Evolutionary conservation across 2,888 invertebrate genomes (phyloP), one percentile per base, ranked within the genome.

Genomic region (Archips xylosteana): DNA sequence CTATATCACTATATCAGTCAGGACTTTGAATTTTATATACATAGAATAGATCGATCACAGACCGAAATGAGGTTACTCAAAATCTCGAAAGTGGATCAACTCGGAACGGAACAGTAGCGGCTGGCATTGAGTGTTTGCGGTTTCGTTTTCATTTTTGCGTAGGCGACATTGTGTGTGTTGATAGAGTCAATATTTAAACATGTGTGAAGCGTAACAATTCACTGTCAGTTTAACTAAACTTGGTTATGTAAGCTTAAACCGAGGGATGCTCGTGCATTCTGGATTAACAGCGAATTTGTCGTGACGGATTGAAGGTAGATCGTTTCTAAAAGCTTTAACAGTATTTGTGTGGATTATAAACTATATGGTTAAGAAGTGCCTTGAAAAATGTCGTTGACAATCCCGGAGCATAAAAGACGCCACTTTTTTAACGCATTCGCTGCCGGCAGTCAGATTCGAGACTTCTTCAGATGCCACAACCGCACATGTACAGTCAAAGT

Each of bases 161-260:
- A 23, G 49, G 13, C 36, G 12, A 9, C 57, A 57, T 67, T 67
- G 42, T 62, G 45, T 62, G 45, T 57, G 49, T 69, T 68, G 68
- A 42, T 59, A 47, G 64, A 51, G 32, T 62, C n/a, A 60, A 60
- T 39, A 64, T 69, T 73, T 64, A 69, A 49, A 73, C 73, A 73
- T 45, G 66, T 73, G 73, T 51, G 57, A 39, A 36, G 62, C 54
- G 51, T 61, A 51, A 15, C 64, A 49, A 69, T 59, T 73, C 73
- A 64, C 63, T 47, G 64, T 32, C 73, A 49, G 15, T 9, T 63
- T 32, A 45, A 34, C 54, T 54, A 23, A 54, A 54, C 39, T 39
- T 36, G 12, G 47, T 13, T 13, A 64, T 8, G 36, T 49, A 39
- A 59, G 47, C 34, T 72, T 47, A 39, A 63, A 72, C 67, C 23